Evolutionary conservation across 1,140 invertebrate species (phyloP).

Genomic region (Zophobas morio): DNA sequence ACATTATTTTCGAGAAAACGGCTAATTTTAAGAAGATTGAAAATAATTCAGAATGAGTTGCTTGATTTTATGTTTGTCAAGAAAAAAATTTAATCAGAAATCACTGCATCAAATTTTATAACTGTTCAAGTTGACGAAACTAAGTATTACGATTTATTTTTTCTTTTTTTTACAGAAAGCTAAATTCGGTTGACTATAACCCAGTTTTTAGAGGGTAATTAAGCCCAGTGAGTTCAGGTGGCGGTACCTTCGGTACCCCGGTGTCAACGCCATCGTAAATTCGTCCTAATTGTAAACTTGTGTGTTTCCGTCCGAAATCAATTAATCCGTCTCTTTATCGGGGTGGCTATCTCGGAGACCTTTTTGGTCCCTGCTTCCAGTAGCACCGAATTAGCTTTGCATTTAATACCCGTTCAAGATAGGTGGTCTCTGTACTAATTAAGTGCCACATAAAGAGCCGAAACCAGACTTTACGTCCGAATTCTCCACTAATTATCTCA

Average conservation of each 20-base stretch:
- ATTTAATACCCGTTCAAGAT: constrained; percentile 38
- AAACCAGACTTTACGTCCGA: constrained; percentile 24
- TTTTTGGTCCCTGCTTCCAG: constrained; percentile 26
- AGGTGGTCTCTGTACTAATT: constrained; percentile 42
- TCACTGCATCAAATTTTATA: too few relatives aligned
- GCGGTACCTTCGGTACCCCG: not conserved
- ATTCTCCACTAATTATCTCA: constrained; percentile 40
- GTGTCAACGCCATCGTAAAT: constrained; percentile 22
- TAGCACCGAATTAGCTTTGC: constrained; percentile 39
- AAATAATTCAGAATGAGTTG: too few relatives aligned
- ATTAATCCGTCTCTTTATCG: constrained; percentile 34
- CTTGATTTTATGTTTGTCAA: too few relatives aligned
- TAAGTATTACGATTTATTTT: too few relatives aligned
- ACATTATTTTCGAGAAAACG: too few relatives aligned
- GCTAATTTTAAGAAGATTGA: too few relatives aligned
- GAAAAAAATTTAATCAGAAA: too few relatives aligned
- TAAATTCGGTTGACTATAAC: too few relatives aligned
- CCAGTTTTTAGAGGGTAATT: too few relatives aligned
- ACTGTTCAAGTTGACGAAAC: too few relatives aligned
- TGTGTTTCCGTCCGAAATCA: constrained; percentile 29
- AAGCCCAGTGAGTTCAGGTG: too few relatives aligned
- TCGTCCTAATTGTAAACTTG: constrained; percentile 29
- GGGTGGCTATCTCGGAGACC: constrained; percentile 24
- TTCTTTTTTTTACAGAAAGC: too few relatives aligned
- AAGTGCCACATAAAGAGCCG: constrained; percentile 37